Conservation (phyloP, 2,888 invertebrate genomes). For the Parasteatoda lunata region DNA sequence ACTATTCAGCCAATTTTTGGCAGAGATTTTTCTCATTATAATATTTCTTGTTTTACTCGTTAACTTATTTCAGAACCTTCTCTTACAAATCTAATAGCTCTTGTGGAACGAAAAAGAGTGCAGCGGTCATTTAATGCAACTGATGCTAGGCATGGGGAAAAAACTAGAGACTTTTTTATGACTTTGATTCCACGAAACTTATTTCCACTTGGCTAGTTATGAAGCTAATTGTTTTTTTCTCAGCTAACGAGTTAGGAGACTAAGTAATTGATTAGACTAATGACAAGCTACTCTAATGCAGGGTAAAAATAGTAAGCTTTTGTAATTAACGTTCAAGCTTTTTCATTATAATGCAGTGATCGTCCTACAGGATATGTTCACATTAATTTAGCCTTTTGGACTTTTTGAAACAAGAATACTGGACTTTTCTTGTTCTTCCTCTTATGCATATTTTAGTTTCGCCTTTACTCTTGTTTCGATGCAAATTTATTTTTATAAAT, state of each 20-base stretch:
- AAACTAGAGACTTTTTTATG: conserved; percentile 1
- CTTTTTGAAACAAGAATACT: not conserved
- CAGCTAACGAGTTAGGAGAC: conserved; percentile 36
- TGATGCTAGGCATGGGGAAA: not conserved
- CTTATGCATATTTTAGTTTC: not conserved
- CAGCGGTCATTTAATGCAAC: not conserved
- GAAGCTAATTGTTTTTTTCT: conserved; percentile 52
- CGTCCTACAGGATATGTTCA: not conserved
- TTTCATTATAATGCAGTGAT: conserved; percentile 42
- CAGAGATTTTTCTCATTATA: too few relatives aligned
- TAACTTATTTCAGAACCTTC: too few relatives aligned
- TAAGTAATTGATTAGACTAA: conserved; percentile 55
- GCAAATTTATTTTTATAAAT: not conserved
- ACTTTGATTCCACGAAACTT: conserved; percentile 15
- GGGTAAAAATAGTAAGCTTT: conserved; percentile 49
- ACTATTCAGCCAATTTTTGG: too few relatives aligned
- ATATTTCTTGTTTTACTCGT: too few relatives aligned
- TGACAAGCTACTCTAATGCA: conserved; percentile 41
- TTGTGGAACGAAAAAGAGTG: not conserved
- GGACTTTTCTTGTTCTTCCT: not conserved
- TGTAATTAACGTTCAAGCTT: conserved; percentile 56
- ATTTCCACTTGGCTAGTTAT: conserved; percentile 47
- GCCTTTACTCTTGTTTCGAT: not conserved
- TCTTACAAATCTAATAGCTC: too few relatives aligned
- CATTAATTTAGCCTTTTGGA: not conserved